phyloP scores from a whole-genome alignment of 2,888 invertebrate genomes.

The Spisula subtruncata region DNA sequence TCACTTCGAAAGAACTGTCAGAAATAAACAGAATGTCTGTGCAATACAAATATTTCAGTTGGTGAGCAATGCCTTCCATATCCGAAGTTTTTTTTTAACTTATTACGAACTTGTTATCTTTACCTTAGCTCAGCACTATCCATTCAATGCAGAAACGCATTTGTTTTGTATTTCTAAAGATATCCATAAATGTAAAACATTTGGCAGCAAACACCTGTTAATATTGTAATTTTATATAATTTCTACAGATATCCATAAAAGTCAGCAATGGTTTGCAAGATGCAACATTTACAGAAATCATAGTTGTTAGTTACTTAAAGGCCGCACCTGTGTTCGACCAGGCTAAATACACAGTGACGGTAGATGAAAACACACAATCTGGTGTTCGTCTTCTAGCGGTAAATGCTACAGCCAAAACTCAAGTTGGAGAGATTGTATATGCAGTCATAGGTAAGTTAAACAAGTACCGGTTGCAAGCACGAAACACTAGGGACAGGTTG shows the following conservation, averaged over 20 bases:
- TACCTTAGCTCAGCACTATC: too few species aligned
- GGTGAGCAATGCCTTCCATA: too few species aligned
- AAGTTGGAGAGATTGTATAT: slow-evolving; percentile 55
- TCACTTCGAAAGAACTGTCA: too few species aligned
- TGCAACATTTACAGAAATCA: slow-evolving; percentile 45
- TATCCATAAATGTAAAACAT: too few species aligned
- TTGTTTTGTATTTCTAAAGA: too few species aligned
- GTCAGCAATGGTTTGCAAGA: slow-evolving; percentile 64
- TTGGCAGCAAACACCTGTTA: too few species aligned
- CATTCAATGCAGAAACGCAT: too few species aligned
- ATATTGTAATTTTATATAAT: neutral
- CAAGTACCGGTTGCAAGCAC: neutral
- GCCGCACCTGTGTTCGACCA: slow-evolving; percentile 68
- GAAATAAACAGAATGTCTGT: too few species aligned
- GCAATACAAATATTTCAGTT: too few species aligned
- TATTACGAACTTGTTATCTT: too few species aligned
- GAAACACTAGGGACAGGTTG: too few species aligned
- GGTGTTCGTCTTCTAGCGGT: slow-evolving; percentile 49
- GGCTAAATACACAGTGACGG: slow-evolving; percentile 46
- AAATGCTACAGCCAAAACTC: slow-evolving; percentile 50
- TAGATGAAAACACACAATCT: slow-evolving; percentile 48
- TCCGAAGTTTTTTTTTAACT: too few species aligned
- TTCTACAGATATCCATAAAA: slow-evolving; percentile 54
- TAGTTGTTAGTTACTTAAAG: slow-evolving; percentile 68
- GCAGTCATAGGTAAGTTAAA: slow-evolving; percentile 1